A percentile compares a stretch with the other conserved stretches of the same genome.
These are phyloP conservation scores for Drosophila orosa DNA, from an alignment of 1,140 invertebrate genomes.

Conservation along the genomic window DNA sequence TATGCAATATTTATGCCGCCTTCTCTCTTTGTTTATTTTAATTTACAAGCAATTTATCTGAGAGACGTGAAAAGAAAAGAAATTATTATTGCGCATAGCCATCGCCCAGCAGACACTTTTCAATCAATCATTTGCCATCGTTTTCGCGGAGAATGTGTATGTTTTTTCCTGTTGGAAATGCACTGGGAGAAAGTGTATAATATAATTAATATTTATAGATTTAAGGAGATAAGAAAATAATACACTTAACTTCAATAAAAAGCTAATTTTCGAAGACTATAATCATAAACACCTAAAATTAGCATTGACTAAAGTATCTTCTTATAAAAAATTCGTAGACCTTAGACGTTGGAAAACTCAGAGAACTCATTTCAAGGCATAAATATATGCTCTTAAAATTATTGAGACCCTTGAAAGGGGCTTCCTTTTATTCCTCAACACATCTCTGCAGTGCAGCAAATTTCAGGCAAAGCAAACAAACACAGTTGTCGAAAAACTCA, in stretches of 20 bases:
- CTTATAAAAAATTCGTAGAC: too few relatives aligned
- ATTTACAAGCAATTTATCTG: constrained; percentile 47
- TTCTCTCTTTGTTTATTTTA: constrained; percentile 44
- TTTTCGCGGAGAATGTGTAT: constrained; percentile 10
- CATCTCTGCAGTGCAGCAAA: not conserved
- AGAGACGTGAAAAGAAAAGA: not conserved
- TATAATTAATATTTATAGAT: too few relatives aligned
- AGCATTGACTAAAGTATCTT: too few relatives aligned
- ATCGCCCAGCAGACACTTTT: constrained; percentile 9
- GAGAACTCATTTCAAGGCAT: too few relatives aligned
- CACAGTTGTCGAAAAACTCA: constrained; percentile 26
- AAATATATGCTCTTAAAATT: not conserved
- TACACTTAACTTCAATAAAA: too few relatives aligned
- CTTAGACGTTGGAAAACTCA: too few relatives aligned
- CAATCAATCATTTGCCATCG: constrained; percentile 57
- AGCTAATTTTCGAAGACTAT: too few relatives aligned
- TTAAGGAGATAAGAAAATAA: too few relatives aligned
- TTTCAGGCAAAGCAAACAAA: constrained; percentile 32
- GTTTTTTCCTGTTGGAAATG: not conserved
- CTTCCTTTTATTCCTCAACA: too few relatives aligned
- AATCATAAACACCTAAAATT: too few relatives aligned
- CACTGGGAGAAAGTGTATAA: not conserved
- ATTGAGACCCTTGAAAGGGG: too few relatives aligned
- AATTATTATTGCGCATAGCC: constrained; percentile 22
- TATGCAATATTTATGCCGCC: constrained; percentile 53